These are phyloP conservation scores for Triplophysa siluroides DNA, from an alignment of 2,113 vertebrate genomes.

Conservation along the genomic window DNA sequence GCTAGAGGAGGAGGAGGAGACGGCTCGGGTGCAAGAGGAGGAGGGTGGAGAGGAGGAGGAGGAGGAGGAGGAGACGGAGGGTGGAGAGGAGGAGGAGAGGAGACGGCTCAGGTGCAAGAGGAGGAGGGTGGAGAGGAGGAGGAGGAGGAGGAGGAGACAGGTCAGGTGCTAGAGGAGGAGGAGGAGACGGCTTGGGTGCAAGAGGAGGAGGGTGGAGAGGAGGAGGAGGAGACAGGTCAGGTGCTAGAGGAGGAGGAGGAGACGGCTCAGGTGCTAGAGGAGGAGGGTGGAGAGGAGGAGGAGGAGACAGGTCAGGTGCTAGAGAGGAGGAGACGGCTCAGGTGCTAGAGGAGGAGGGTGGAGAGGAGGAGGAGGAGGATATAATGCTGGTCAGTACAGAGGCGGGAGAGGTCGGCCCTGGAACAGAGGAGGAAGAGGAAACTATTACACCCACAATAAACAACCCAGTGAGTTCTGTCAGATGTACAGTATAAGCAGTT, in stretches of 20 bases:
- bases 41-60: constrained; percentile 57
- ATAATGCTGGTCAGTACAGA: constrained; percentile 36
- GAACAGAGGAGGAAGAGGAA: constrained; percentile 41
- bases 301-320: constrained; percentile 66
- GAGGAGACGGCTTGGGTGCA: too few species aligned
- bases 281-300: constrained; percentile 55
- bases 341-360: constrained; percentile 56
- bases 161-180: constrained; percentile 65
- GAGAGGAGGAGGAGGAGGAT: constrained; percentile 51
- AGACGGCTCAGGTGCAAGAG: constrained; percentile 64
- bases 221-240: constrained; percentile 64
- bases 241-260: constrained; percentile 64
- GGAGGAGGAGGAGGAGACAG: constrained; percentile 59
- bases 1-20: constrained; percentile 58
- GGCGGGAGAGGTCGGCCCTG: constrained; percentile 50
- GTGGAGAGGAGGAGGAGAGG: constrained; percentile 12
- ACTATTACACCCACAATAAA: constrained; percentile 27
- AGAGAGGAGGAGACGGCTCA: too few species aligned
- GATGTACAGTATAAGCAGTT: too few species aligned
- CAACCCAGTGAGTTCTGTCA: constrained; percentile 31
- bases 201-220: constrained; percentile 55
- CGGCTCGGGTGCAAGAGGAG: neutral
- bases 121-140: neutral
- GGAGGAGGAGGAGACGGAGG: constrained; percentile 57
- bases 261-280: too few species aligned